phyloP scores from a whole-genome alignment of 2,113 vertebrate genomes.

The Nesogale talazaci region DNA sequence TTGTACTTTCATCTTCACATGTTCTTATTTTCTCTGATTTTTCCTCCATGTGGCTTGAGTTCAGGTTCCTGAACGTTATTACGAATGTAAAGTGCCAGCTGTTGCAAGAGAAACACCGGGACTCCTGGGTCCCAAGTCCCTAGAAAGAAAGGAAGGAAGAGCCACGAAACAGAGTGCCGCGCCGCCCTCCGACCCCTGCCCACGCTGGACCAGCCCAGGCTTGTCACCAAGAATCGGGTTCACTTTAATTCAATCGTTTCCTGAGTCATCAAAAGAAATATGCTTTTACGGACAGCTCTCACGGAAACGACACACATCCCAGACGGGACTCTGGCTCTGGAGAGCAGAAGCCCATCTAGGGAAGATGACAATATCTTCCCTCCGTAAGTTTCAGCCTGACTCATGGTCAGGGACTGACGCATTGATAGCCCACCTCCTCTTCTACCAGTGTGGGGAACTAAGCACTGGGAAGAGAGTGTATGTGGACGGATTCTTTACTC shows the following conservation, averaged over 20 bases:
- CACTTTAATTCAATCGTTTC: slow-evolving; percentile 7
- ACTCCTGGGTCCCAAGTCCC: not conserved
- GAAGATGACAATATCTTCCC: too few relatives aligned
- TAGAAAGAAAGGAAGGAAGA: not conserved
- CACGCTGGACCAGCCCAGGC: not conserved
- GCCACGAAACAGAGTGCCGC: not conserved
- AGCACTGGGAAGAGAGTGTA: too few relatives aligned
- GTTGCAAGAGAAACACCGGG: not conserved
- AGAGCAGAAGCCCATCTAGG: not conserved
- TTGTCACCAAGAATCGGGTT: slow-evolving; percentile 2
- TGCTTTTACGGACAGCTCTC: slow-evolving; percentile 35
- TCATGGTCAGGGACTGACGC: not conserved
- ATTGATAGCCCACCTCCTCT: not conserved
- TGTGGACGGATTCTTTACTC: too few relatives aligned
- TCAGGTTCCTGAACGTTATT: slow-evolving; percentile 30
- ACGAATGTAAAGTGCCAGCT: slow-evolving; percentile 32
- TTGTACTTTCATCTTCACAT: slow-evolving; percentile 1
- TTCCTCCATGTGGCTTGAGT: slow-evolving; percentile 48
- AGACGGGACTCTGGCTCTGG: not conserved
- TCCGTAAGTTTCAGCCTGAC: not conserved
- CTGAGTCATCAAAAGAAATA: slow-evolving; percentile 46
- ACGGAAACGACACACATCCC: not conserved
- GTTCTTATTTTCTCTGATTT: slow-evolving; percentile 22
- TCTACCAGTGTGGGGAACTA: not conserved
- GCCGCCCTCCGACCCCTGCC: not conserved